Conservation (phyloP, 1,140 invertebrate species). For the Drosophila takahashii region DNA sequence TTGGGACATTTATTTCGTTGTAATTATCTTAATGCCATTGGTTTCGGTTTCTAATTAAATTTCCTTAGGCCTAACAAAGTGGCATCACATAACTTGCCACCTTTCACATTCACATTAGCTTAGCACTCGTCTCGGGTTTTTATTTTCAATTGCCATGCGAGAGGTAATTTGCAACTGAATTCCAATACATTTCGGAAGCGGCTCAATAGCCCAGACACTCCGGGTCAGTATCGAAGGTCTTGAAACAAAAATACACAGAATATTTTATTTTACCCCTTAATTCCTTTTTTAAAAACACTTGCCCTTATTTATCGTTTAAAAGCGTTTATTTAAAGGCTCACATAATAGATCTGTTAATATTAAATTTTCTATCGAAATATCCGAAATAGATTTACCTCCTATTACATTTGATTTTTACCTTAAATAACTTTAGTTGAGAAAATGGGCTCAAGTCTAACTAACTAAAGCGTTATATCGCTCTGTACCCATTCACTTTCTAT, state of each 20-base stretch:
- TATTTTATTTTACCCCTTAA: too few relatives aligned
- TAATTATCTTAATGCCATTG: constrained; percentile 8
- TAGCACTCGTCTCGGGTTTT: constrained; percentile 11
- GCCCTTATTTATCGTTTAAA: too few relatives aligned
- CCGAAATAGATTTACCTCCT: too few relatives aligned
- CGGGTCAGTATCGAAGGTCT: background rate
- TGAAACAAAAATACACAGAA: too few relatives aligned
- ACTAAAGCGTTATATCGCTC: background rate
- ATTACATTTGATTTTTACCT: too few relatives aligned
- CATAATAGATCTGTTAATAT: too few relatives aligned
- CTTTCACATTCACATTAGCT: constrained; percentile 4
- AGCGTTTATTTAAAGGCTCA: too few relatives aligned
- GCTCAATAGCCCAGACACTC: background rate
- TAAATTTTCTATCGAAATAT: too few relatives aligned
- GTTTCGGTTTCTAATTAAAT: constrained; percentile 29
- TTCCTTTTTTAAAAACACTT: too few relatives aligned
- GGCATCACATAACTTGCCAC: constrained; percentile 18
- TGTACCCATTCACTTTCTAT: constrained; percentile 2
- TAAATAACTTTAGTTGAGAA: too few relatives aligned
- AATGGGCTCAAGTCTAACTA: background rate
- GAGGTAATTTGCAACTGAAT: constrained; percentile 27
- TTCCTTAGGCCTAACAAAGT: background rate
- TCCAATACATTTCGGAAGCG: background rate
- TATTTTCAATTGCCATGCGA: constrained; percentile 12
- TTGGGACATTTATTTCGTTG: constrained; percentile 16